These are phyloP conservation scores for Tokudaia tokunoshimensis DNA, from an alignment of 2,797 vertebrate genomes.

Conservation along the genomic window DNA sequence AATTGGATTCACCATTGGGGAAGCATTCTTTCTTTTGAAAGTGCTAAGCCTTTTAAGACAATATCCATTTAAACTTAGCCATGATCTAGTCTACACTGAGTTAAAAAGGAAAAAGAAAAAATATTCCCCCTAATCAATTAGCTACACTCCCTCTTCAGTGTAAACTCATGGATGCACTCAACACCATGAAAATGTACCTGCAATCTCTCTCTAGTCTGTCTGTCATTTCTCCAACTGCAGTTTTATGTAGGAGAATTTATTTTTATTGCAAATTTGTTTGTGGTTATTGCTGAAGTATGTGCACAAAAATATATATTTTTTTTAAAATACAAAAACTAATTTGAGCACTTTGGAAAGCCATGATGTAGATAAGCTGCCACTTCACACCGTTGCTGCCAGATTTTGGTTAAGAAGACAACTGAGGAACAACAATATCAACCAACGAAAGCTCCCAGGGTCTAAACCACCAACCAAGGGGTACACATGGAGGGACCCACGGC, in stretches of 20 bases:
- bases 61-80: background rate
- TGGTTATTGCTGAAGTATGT: conserved; percentile 18
- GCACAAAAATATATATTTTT: background rate
- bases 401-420: background rate
- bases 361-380: background rate
- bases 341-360: conserved; percentile 29
- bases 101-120: conserved; percentile 50
- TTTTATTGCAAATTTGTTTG: background rate
- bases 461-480: no score
- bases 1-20: background rate
- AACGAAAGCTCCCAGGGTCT: no score
- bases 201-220: background rate
- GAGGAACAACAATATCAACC: background rate
- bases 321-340: conserved; percentile 22
- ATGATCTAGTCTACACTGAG: background rate
- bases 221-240: background rate
- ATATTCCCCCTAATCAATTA: background rate
- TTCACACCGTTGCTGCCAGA: background rate
- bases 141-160: background rate
- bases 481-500: no score
- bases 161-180: background rate
- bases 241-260: background rate
- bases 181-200: background rate
- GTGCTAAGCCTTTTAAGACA: conserved; percentile 19
- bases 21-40: conserved; percentile 16